Conservation (phyloP, 2,113 vertebrate genomes). For the Grammomys dolichurus region DNA sequence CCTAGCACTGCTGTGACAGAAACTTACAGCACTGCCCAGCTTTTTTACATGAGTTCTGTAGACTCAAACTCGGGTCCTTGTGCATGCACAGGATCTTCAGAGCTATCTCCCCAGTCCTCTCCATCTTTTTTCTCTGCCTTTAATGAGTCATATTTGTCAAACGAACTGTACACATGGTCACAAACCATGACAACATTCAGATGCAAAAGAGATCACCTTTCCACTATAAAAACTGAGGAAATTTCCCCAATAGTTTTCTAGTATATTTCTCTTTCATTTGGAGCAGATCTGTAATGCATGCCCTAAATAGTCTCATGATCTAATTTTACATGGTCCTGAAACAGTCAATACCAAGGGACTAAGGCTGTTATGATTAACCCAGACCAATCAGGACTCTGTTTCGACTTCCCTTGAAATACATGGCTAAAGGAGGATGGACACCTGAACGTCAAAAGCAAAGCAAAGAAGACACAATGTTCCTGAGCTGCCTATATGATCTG, state of each 20-base stretch:
- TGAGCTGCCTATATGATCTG: neutral
- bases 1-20: neutral
- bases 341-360: neutral
- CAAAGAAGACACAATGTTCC: neutral
- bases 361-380: neutral
- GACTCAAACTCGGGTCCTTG: neutral
- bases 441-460: constrained; percentile 23
- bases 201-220: neutral
- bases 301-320: neutral
- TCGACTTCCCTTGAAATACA: neutral
- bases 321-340: neutral
- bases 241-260: constrained; percentile 6
- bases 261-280: neutral
- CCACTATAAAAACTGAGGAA: constrained; percentile 2
- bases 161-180: neutral
- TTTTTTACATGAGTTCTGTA: neutral
- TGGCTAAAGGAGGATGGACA: neutral
- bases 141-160: neutral
- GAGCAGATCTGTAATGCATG: neutral
- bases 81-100: neutral
- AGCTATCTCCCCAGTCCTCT: neutral
- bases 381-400: neutral
- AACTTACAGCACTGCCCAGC: neutral
- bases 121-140: neutral
- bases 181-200: neutral